Base-by-base conservation (phyloP, 2,113 vertebrate genomes). In the Columba livia region DNA sequence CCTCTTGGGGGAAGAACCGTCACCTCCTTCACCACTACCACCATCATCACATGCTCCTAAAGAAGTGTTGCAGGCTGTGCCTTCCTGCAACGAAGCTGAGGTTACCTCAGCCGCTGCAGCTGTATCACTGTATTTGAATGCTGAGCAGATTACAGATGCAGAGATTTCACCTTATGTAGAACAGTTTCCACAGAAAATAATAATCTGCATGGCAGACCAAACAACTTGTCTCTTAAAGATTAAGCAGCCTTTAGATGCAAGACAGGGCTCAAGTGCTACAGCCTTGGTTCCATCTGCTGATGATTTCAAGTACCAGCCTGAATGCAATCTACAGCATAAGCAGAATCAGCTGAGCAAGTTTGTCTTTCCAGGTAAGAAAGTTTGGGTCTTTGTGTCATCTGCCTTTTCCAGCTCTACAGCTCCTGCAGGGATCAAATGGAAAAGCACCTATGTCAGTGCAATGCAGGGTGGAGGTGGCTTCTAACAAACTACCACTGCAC, bases 361-460 rank as follows among this genome's bases (percentile, higher is more conserved):
- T 95, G 32, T 72, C 90, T 64, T 94, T 38, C 78, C 90, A 97
- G 96, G 96, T 98, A 97, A 97, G 97, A 93, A 93, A 82, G 89
- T 47, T 5, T 62, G 54, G 61, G 48, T 71, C n/a, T 80, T 87
- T 78, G 51, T 34, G 32, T 57, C 75, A 18, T 42, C 20, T 79
- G 86, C 67, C 15, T 32, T 24, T 88, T 86, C 64, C 42, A 80
- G 16, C 82, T 87, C n/a, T 79, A 16, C 42, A 72, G 42, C 54
- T 85, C 31, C 42, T 4, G 65, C 51, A 40, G 31, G 20, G 78
- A 79, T 50, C 61, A 90, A 95, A 95, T 92, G 80, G 88, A 93
- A 95, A 62, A 64, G 25, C 26, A 67, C 13, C 79, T 86, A 61
- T 25, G 47, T 78, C 93, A 94, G 79, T 88, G 75, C 75, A 60